Evolutionary conservation across 1,140 invertebrate genomes (phyloP).

Genomic region (Bemisia tabaci): DNA sequence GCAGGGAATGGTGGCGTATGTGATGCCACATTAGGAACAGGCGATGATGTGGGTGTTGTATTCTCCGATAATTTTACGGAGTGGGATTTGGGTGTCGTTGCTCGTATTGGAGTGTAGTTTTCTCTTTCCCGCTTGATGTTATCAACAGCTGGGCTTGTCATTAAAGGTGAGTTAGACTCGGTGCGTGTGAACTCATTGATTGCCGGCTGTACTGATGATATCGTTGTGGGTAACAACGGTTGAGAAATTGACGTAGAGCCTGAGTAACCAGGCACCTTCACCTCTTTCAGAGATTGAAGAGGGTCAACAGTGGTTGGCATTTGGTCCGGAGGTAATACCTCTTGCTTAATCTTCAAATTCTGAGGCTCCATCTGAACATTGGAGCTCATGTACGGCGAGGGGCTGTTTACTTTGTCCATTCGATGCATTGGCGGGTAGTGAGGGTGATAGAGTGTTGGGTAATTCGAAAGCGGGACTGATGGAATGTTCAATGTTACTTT

Average conservation of each 20-base stretch:
- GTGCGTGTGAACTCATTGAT: neutral
- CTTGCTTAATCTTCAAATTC: constrained; percentile 66
- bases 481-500: constrained; percentile 21
- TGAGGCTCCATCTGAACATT: constrained; percentile 44
- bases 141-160: constrained; percentile 36
- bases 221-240: constrained; percentile 23
- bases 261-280: constrained; percentile 60
- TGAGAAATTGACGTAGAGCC: constrained; percentile 25
- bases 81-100: constrained; percentile 25
- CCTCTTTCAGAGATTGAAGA: constrained; percentile 59
- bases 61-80: constrained; percentile 21
- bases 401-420: constrained; percentile 19
- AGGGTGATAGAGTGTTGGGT: constrained; percentile 19
- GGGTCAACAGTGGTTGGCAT: constrained; percentile 46
- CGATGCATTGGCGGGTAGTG: constrained; percentile 22
- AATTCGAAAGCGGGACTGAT: constrained; percentile 14
- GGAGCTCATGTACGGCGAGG: constrained; percentile 15
- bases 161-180: constrained; percentile 11
- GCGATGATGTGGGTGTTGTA: constrained; percentile 31
- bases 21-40: constrained; percentile 12
- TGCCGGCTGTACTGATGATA: constrained; percentile 13
- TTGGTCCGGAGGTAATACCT: constrained; percentile 38
- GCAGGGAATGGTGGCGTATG: constrained; percentile 20
- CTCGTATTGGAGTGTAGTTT: constrained; percentile 30
- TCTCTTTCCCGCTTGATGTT: constrained; percentile 64